Evolutionary conservation across 1,140 invertebrate species (phyloP).

Genomic region (Scaptomyza hsui): DNA sequence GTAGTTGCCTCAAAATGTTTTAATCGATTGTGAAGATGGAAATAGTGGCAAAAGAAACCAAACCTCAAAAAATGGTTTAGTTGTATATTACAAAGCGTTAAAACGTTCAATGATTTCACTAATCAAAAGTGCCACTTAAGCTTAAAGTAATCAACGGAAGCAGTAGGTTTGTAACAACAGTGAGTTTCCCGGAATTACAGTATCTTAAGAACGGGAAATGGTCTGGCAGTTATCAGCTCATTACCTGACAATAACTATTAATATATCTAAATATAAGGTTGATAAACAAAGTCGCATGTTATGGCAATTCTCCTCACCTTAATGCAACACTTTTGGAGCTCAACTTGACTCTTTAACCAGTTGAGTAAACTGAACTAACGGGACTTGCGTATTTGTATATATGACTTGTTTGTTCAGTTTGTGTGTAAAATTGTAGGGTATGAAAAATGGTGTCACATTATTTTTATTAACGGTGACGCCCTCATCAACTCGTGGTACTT

Average conservation of each 20-base stretch:
- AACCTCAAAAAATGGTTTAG: neutral
- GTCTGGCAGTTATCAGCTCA: constrained; percentile 33
- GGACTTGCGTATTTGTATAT: constrained; percentile 12
- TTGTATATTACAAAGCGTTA: too few relatives aligned
- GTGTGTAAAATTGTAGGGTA: constrained; percentile 13
- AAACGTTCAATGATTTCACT: too few relatives aligned
- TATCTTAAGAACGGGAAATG: constrained; percentile 24
- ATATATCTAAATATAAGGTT: neutral
- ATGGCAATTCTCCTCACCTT: constrained; percentile 10
- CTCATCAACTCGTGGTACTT: constrained; percentile 10
- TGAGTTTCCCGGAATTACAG: constrained; percentile 9
- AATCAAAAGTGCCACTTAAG: neutral
- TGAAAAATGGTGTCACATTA: constrained; percentile 17
- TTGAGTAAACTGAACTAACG: constrained; percentile 36
- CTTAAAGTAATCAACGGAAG: neutral
- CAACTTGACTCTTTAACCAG: constrained; percentile 8
- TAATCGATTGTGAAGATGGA: constrained; percentile 4
- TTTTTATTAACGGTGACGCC: constrained; percentile 10
- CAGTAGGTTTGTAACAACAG: neutral
- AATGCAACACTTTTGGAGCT: constrained; percentile 6
- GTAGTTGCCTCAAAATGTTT: neutral
- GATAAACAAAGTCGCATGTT: constrained; percentile 12
- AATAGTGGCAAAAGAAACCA: neutral
- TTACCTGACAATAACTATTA: constrained; percentile 22
- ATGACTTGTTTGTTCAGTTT: constrained; percentile 34